Base-by-base conservation (phyloP, 1,140 invertebrate genomes). In the Rhopalosiphum padi region DNA sequence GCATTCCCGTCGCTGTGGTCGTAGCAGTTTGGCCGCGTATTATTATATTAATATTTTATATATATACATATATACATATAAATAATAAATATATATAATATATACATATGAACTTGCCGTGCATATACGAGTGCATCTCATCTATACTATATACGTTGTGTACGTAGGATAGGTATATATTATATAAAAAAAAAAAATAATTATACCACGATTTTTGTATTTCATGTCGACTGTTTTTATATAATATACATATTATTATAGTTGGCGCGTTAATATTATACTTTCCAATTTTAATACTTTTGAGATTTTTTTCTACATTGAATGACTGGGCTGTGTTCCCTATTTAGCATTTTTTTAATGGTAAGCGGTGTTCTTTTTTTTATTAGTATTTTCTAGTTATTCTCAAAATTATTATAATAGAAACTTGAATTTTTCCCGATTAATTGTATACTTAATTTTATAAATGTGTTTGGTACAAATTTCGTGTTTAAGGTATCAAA, bases 31-130 rank as follows among this genome's bases (percentile, higher is more conserved):
- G 37, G 37, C 83, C 41, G 23, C 7, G 37, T 82, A 35, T 35
- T 41, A 85, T 43, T 41, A 85, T 85, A 85, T 85, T 85, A 85
- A 9, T 83, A 83, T 83, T 41, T 37, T 23, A 82, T 82, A 82
- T 21, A 35, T 77, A 77, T 8, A 37, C 18, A 35, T 77, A 77
- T 6, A 68, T 60, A 68, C 41, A 23, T 41, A 83, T 41, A 22
- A 37, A 83, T 41, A 41, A 41, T 41, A 41, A 3, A 41, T 22
- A 77, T 77, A 77, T 35, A 35, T 82, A 37, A 35, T 82, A 37
- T 7, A 77, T 68, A 68, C 41, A 23, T 41, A 83, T 41, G 37
- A 37, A 83, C 82, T 83, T 83, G 22, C 22, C 22, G 22, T 23
- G 30, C 60, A 77, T n/a, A 21, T 77, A 18, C 15, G 15, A 77